phyloP scores from a whole-genome alignment of 1,140 invertebrate species.

The Bombus balteatus region DNA sequence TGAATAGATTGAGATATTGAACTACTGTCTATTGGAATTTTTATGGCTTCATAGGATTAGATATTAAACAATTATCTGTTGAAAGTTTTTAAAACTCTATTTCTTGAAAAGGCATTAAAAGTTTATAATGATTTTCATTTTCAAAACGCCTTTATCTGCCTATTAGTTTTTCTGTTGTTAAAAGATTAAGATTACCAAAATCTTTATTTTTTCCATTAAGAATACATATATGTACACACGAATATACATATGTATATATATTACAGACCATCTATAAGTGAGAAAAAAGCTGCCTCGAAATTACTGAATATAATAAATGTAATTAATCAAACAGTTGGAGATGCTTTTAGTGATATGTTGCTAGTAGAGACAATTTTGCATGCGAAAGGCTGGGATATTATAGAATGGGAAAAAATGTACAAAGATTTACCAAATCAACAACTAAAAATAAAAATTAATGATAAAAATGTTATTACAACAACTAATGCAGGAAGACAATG shows the following conservation, averaged over 20 bases:
- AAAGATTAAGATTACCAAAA: too few species aligned
- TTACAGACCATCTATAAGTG: constrained; percentile 75
- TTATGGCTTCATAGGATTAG: too few species aligned
- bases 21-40: too few species aligned
- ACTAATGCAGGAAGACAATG: constrained; percentile 93
- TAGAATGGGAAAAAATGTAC: constrained; percentile 92
- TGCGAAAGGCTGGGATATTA: constrained; percentile 89
- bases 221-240: background rate
- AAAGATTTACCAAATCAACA: constrained; percentile 94
- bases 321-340: constrained; percentile 98
- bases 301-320: constrained; percentile 90
- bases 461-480: constrained; percentile 92
- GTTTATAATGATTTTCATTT: too few species aligned
- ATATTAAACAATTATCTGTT: too few species aligned
- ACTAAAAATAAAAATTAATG: constrained; percentile 93
- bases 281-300: constrained; percentile 84
- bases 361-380: constrained; percentile 96
- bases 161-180: too few species aligned
- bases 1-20: too few species aligned
- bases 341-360: constrained; percentile 97
- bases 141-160: too few species aligned
- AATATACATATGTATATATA: background rate
- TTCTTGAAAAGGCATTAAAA: too few species aligned
- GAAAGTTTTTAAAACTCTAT: too few species aligned
- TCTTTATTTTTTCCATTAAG: too few species aligned